A percentile compares a stretch with the other conserved stretches of the same genome.
Evolutionary conservation across 2,113 vertebrate species (phyloP).

Genomic region (Corythaeola cristata): DNA sequence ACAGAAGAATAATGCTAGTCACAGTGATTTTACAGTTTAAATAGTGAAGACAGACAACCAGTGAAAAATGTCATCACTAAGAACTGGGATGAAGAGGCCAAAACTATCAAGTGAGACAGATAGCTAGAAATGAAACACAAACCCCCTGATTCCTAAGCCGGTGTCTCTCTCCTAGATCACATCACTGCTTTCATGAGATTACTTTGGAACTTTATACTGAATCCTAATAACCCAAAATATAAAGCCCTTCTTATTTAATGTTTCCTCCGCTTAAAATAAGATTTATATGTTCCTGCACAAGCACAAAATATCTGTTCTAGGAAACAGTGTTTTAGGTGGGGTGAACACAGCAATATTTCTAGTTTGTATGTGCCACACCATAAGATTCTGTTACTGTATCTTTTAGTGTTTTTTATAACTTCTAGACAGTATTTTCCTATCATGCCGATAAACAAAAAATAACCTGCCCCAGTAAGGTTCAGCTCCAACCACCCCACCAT

Average conservation of each 20-base stretch:
- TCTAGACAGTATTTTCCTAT: neutral
- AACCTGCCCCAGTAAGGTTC: neutral
- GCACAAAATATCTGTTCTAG: neutral
- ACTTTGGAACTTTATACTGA: conserved; percentile 15
- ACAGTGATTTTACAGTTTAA: conserved; percentile 15
- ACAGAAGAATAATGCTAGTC: neutral
- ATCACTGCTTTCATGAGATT: conserved; percentile 13
- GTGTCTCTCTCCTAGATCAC: neutral
- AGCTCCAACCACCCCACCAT: neutral
- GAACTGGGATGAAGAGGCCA: neutral
- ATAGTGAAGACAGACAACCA: neutral
- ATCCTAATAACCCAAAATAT: neutral
- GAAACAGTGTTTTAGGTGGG: neutral
- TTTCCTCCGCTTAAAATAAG: conserved; percentile 8
- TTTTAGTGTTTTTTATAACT: neutral
- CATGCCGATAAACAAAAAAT: neutral
- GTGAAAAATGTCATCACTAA: neutral
- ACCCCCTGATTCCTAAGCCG: neutral
- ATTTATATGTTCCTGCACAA: neutral
- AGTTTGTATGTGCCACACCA: neutral
- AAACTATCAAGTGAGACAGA: neutral
- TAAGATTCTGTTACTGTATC: neutral
- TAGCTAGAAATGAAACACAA: neutral
- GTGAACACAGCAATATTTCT: neutral
- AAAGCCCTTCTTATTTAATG: conserved; percentile 24